Conservation (phyloP, 2,888 invertebrate genomes). For the Lymantria monacha region DNA sequence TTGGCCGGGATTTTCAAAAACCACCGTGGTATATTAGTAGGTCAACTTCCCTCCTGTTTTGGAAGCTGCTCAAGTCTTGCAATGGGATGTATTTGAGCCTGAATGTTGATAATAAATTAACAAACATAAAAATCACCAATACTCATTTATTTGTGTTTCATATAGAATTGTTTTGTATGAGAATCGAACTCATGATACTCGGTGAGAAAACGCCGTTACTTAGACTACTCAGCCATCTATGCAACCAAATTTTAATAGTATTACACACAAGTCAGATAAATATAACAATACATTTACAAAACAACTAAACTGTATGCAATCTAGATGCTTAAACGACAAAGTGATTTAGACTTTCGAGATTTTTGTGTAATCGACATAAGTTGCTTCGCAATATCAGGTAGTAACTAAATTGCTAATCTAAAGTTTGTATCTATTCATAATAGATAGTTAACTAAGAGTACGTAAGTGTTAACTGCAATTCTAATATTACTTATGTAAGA, state of each 20-base stretch:
- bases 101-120: too few relatives aligned
- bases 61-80: too few relatives aligned
- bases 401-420: neutral
- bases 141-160: neutral
- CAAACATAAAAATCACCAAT: neutral
- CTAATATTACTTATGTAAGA: neutral
- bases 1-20: too few relatives aligned
- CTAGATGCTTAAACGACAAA: neutral
- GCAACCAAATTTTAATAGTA: too few relatives aligned
- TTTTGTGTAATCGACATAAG: neutral
- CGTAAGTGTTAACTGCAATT: conserved; percentile 1
- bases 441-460: neutral
- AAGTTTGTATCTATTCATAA: neutral
- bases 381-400: neutral
- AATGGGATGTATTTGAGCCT: too few relatives aligned
- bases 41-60: too few relatives aligned
- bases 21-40: too few relatives aligned
- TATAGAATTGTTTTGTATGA: neutral
- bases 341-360: neutral
- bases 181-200: neutral
- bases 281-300: too few relatives aligned
- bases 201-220: neutral
- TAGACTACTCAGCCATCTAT: too few relatives aligned
- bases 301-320: too few relatives aligned
- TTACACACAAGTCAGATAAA: too few relatives aligned